A percentile compares a stretch with the other conserved stretches of the same genome.
These are phyloP conservation scores for Danio jaintianensis DNA, from an alignment of 2,797 vertebrate genomes.

Conservation along the genomic window DNA sequence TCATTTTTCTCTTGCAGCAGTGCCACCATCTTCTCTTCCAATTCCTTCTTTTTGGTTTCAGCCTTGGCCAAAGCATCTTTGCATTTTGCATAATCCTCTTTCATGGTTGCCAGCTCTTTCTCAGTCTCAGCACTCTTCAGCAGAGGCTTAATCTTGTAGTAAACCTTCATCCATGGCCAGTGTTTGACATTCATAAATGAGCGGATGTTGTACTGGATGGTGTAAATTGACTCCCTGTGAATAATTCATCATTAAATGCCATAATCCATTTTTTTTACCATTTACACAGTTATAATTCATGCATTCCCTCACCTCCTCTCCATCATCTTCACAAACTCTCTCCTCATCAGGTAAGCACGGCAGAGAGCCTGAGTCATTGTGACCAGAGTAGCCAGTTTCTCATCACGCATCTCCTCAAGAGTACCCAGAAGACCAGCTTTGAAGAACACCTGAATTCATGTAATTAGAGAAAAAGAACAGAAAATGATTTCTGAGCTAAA, in stretches of 20 bases:
- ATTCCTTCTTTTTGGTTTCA: constrained; percentile 86
- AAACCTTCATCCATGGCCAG: constrained; percentile 95
- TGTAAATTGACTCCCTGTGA: constrained; percentile 82
- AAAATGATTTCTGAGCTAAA: not conserved
- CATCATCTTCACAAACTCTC: constrained; percentile 83
- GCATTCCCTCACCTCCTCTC: constrained; percentile 73
- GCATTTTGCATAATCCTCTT: constrained; percentile 78
- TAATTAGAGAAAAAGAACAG: not conserved
- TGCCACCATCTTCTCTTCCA: constrained; percentile 89
- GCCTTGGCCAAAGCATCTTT: constrained; percentile 80
- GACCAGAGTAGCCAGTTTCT: constrained; percentile 81
- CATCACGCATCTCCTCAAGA: constrained; percentile 88
- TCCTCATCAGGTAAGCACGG: constrained; percentile 82
- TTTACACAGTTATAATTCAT: no score
- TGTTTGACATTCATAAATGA: constrained; percentile 91
- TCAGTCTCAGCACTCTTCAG: constrained; percentile 89
- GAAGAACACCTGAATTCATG: constrained; percentile 82
- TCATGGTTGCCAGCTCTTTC: constrained; percentile 89
- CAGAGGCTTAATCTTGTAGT: constrained; percentile 92
- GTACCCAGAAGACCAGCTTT: constrained; percentile 86
- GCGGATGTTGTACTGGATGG: constrained; percentile 87
- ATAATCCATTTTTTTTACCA: not conserved
- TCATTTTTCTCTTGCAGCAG: constrained; percentile 91
- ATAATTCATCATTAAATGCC: not conserved
- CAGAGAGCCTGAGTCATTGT: constrained; percentile 82